These are phyloP conservation scores for Drosophila gunungcola DNA, from an alignment of 1,140 invertebrate species.

Conservation along the genomic window DNA sequence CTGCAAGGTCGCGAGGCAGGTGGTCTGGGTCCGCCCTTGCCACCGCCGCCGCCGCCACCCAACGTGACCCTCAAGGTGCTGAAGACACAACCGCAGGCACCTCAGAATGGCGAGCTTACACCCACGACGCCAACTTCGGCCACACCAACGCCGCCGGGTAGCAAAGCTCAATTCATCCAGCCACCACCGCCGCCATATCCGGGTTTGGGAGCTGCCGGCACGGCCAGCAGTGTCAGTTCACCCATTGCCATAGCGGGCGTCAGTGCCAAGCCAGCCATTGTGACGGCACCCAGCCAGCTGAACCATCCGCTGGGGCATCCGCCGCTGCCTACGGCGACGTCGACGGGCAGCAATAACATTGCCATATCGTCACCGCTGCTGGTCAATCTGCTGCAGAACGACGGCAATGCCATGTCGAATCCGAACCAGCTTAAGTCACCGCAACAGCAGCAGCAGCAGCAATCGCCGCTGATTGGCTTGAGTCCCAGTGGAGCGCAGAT, in stretches of 20 bases:
- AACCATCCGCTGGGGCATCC: slow-evolving; percentile 29
- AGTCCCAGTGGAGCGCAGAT: slow-evolving; percentile 72
- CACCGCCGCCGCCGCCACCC: slow-evolving; percentile 52
- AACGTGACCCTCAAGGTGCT: slow-evolving; percentile 75
- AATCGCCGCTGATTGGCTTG: slow-evolving; percentile 67
- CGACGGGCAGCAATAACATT: slow-evolving; percentile 74
- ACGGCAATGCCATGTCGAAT: slow-evolving; percentile 86
- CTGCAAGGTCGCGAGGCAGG: slow-evolving; percentile 86
- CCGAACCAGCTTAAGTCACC: slow-evolving; percentile 75
- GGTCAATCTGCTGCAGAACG: slow-evolving; percentile 96
- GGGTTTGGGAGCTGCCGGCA: slow-evolving; percentile 63
- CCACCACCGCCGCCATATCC: slow-evolving; percentile 86
- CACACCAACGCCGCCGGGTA: slow-evolving; percentile 29
- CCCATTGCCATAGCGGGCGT: slow-evolving; percentile 49
- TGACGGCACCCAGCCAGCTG: slow-evolving; percentile 45
- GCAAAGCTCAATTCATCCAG: slow-evolving; percentile 81
- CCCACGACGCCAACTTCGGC: slow-evolving; percentile 34
- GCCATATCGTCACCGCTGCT: slow-evolving; percentile 93
- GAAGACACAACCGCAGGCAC: slow-evolving; percentile 52
- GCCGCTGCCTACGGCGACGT: slow-evolving; percentile 85
- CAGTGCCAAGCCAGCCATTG: slow-evolving; percentile 54
- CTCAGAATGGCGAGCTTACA: slow-evolving; percentile 62
- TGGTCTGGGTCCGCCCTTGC: slow-evolving; percentile 58
- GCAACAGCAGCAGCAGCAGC: slow-evolving; percentile 53
- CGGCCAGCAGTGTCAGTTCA: slow-evolving; percentile 29